Evolutionary conservation across 2,888 invertebrate genomes (phyloP).

Genomic region (Dynastes maya): DNA sequence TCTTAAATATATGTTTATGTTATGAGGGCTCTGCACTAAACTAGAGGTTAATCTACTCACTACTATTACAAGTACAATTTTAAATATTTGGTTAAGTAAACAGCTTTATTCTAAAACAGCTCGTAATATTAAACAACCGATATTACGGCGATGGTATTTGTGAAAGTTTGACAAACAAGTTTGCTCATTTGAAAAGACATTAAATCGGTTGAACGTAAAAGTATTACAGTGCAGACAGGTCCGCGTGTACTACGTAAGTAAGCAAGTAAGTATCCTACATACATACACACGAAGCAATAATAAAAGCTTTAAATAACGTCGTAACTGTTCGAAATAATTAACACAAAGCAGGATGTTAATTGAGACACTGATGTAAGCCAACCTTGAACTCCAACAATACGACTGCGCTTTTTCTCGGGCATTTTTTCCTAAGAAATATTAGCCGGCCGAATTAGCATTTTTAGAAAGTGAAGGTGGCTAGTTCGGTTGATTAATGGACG

Average conservation of each 20-base stretch:
- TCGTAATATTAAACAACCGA: background rate
- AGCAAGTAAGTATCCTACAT: background rate
- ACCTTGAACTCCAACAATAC: slow-evolving; percentile 32
- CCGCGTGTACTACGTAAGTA: background rate
- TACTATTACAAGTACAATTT: background rate
- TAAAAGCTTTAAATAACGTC: background rate
- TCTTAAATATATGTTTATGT: no score
- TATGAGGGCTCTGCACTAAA: no score
- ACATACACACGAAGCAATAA: background rate
- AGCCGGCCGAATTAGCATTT: slow-evolving; percentile 15
- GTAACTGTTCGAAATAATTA: slow-evolving; percentile 9
- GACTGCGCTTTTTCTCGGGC: background rate
- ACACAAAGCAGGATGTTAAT: slow-evolving; percentile 13
- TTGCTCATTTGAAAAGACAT: slow-evolving; percentile 2
- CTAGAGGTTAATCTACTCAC: no score
- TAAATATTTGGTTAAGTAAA: background rate
- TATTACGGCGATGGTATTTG: slow-evolving; percentile 9
- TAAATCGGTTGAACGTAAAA: background rate
- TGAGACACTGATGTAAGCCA: slow-evolving; percentile 6
- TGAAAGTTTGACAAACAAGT: slow-evolving; percentile 16
- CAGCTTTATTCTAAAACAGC: slow-evolving; percentile 2
- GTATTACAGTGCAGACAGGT: background rate
- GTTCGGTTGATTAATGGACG: background rate
- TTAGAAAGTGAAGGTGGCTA: slow-evolving; percentile 16
- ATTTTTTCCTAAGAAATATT: slow-evolving; percentile 5